Percentiles rank a stretch among this genome's conserved stretches.
phyloP scores from a whole-genome alignment of 2,797 vertebrate species.

The Nyctalus aviator region DNA sequence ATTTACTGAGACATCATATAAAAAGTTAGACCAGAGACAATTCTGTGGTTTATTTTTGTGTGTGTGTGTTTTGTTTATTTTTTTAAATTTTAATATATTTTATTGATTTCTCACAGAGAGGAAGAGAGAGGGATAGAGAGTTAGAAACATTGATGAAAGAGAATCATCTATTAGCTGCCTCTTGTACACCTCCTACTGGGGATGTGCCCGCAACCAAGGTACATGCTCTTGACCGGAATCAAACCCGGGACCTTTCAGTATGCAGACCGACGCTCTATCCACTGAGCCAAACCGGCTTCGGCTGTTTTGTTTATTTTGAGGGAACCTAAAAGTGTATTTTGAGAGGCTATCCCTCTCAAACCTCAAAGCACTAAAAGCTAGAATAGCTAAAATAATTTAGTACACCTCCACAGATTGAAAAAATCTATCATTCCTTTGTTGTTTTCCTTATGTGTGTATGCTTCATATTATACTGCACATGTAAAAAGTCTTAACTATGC shows the following conservation, averaged over 20 bases:
- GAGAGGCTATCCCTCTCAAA: neutral
- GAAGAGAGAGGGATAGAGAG: too few species aligned
- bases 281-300: too few species aligned
- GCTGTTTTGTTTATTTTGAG: slow-evolving; percentile 56
- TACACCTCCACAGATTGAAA: neutral
- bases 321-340: neutral
- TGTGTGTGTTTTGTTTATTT: too few species aligned
- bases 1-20: slow-evolving; percentile 89
- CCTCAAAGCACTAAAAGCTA: slow-evolving; percentile 15
- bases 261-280: too few species aligned
- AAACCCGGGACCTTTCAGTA: too few species aligned
- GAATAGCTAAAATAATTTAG: slow-evolving; percentile 33
- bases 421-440: neutral
- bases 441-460: neutral
- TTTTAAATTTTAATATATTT: too few species aligned
- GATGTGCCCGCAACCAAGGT: too few species aligned
- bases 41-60: slow-evolving; percentile 50
- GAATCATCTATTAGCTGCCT: too few species aligned
- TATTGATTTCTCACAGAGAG: too few species aligned
- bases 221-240: too few species aligned
- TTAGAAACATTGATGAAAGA: too few species aligned
- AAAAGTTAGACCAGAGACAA: slow-evolving; percentile 84
- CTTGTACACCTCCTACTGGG: too few species aligned
- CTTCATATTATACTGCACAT: neutral
- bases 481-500: neutral